Percentiles rank a stretch among this genome's conserved stretches.
phyloP scores from a whole-genome alignment of 2,113 vertebrate species.

The Baryphthengus martii region DNA sequence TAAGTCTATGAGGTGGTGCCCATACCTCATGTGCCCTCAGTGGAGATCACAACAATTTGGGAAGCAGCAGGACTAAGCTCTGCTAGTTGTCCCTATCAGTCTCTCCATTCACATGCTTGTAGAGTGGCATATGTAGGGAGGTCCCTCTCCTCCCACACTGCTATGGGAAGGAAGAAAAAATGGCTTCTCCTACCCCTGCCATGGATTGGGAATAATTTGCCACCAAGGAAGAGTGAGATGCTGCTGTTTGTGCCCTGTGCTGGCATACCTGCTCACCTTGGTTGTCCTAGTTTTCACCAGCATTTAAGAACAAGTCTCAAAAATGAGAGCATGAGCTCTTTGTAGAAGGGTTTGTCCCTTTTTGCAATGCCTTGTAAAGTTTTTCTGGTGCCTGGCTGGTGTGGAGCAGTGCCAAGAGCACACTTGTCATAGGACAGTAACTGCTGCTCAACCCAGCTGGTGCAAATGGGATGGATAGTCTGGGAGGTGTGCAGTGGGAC shows the following conservation, averaged over 20 bases:
- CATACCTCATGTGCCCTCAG: not conserved
- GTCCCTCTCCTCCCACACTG: not conserved
- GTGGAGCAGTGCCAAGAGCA: not conserved
- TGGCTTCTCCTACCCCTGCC: not conserved
- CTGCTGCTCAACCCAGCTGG: not conserved
- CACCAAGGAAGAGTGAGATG: not conserved
- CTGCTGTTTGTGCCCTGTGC: not conserved
- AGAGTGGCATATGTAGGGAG: not conserved
- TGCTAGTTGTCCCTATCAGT: not conserved
- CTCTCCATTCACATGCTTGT: fast-evolving
- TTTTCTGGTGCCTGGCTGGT: not conserved
- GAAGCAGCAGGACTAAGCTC: not conserved
- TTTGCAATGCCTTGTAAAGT: too few species aligned
- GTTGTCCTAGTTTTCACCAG: not conserved
- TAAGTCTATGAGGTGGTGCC: not conserved
- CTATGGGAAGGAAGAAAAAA: not conserved
- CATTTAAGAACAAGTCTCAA: not conserved
- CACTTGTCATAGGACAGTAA: not conserved
- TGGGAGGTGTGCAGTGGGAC: not conserved
- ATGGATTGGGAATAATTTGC: not conserved
- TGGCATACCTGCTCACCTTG: not conserved
- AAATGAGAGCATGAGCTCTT: not conserved
- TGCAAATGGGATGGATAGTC: fast-evolving
- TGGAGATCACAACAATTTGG: not conserved
- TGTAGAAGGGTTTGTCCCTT: not conserved